Evolutionary conservation across 1,140 invertebrate species (phyloP), one percentile per base, ranked within the genome.

Genomic region (Maniola jurtina): DNA sequence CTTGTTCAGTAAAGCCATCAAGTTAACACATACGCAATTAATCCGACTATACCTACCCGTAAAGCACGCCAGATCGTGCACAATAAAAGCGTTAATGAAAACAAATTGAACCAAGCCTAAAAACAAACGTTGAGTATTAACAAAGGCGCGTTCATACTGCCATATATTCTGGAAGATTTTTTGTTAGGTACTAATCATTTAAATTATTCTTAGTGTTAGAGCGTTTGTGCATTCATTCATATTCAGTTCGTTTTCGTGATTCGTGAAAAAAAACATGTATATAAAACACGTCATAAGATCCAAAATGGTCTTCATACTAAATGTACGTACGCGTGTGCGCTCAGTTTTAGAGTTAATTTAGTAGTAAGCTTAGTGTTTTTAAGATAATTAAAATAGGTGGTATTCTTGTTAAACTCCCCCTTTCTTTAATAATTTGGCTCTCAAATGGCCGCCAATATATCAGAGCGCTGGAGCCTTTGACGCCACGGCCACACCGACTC

Each of bases 31-130:
- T 65, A 65, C 61, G 64, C 59, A 55, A 67, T 74, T 74, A 71
- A 71, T 68, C 62, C 62, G 42, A 34, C 70, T 70, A 79, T 79
- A 79, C 25, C 25, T 79, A 79, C 25, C 25, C 25, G 25, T 25
- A 25, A 80, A 81, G 72, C 66, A 73, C 66, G 73, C 70, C 70
- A 57, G 74, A 73, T 74, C 71, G 64, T 58, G 66, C 69, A 68
- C 76, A 69, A 74, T 77, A 77, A 81, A 74, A 75, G 81, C 75
- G 77, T 83, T 82, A 83, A 86, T 85, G 82, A 84, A 84, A 87
- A 87, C 79, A 84, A 87, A 85, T 84, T 77, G 80, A 80, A 79
- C 69, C 64, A 69, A 75, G 73, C 70, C 71, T 66, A 79, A 78
- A 81, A 77, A 82, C 73, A 82, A 82, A 81, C 73, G 66, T 69